Base-by-base conservation (phyloP, 2,888 invertebrate genomes). In the Cylloceria caligata region DNA sequence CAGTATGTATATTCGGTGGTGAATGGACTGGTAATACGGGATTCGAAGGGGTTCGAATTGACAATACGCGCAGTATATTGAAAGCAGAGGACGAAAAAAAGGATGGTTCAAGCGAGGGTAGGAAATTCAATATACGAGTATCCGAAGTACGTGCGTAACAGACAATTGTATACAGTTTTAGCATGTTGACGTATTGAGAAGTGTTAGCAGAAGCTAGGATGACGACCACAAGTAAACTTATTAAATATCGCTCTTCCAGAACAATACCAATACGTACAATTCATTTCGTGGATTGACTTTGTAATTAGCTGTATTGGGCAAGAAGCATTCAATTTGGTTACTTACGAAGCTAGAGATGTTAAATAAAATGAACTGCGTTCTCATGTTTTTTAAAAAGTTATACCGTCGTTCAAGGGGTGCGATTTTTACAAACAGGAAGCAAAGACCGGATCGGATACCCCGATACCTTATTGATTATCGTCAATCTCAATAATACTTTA, bases 71-170 rank as follows among this genome's bases (percentile, higher is more conserved):
- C 49, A 24, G 24, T 27, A 30, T 57, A 71, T 71, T 39, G 55
- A 13, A 27, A 19, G n/a, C 39, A 16, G 24, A 11, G 36, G 19
- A 71, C 55, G 39, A 19, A 36, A 52, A 42, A 62, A 49, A 47
- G 27, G 16, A 67, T 24, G 55, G 69, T 19, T 9, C n/a, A 45
- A 65, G 65, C 42, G 57, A n/a, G 24, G 55, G 27, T 57, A 27
- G 49, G 65, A 49, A 11, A n/a, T 65, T 42, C 69, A 73, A 80
- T 84, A 79, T 57, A 60, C 36, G 60, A 30, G 34, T 19, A 36
- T 36, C 11, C 60, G 30, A 7, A 60, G 36, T 30, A 6, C 30
- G 30, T 11, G 4, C 24, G 16, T 60, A 7, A 19, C 55, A n/a
- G 55, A 27, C 16, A 60, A 36, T 34, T 34, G 34, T 19, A 34